Base-by-base conservation (phyloP, 2,113 vertebrate genomes). In the Stercorarius parasiticus region DNA sequence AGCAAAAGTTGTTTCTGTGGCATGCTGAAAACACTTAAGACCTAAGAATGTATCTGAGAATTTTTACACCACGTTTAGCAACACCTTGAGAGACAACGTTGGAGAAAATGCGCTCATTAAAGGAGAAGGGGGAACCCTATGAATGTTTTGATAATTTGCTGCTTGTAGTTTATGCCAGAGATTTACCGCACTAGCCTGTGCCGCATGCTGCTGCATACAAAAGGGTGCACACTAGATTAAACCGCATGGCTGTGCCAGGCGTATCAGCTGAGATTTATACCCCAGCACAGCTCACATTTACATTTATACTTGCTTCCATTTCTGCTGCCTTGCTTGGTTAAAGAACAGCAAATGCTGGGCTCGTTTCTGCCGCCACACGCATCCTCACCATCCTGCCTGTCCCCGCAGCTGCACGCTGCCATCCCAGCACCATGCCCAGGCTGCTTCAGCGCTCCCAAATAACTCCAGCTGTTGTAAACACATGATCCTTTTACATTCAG, bases 391-490 rank as follows among this genome's bases (percentile, higher is more conserved):
- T 30, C 82, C 45, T 4, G 43, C 19, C 64, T 71, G 45, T 82
- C 93, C 87, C 74, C 61, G 36, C 73, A 79, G 67, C 94, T 89
- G 94, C 86, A 77, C 4, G 65, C 42, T 71, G 79, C 76, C 90
- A 43, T 53, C 93, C 89, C 58, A 92, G 90, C 85, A 88, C 67
- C 65, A 21, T 87, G 81, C 84, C 87, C 92, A 93, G 38, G 34
- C 80, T 73, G 77, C 84, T 80, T 16, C 32, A 85, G 50, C 42
- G n/a, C 90, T 90, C 93, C 95, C 94, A 80, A 72, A 79, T 56
- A 96, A 93, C 81, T 71, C 82, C 22, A 67, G 74, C 78, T 93
- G 95, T 93, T 62, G 42, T 58, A 91, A 95, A 95, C 89, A 94
- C 73, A 61, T 50, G 47, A 91, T 93, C 40, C 14, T 90, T 96